Evolutionary conservation across 2,888 invertebrate species (phyloP).

Genomic region (Nezara viridula): DNA sequence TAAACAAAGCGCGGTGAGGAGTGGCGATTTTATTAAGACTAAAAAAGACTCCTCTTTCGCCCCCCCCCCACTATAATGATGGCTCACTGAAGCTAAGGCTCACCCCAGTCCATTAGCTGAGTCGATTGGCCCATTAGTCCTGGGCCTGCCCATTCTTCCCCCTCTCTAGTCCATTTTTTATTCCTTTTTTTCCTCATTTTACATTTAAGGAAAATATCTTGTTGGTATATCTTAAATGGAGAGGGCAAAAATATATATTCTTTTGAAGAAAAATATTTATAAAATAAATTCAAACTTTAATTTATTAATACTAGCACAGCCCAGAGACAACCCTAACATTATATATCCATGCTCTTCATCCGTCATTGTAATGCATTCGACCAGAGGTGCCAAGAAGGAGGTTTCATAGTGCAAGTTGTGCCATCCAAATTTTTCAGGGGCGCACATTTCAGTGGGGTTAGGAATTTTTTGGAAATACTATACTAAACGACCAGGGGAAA

Average conservation of each 20-base stretch:
- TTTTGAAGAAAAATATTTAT: too few relatives aligned
- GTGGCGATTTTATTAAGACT: slow-evolving; percentile 2
- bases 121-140: slow-evolving; percentile 16
- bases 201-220: background rate
- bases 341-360: too few relatives aligned
- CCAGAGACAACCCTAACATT: too few relatives aligned
- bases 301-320: too few relatives aligned
- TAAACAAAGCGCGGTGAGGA: background rate
- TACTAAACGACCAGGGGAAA: too few relatives aligned
- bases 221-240: background rate
- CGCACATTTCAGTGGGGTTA: too few relatives aligned
- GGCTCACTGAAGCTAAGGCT: background rate
- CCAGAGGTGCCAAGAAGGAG: too few relatives aligned
- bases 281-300: too few relatives aligned
- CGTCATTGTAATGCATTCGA: too few relatives aligned
- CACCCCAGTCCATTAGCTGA: background rate
- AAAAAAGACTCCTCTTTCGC: background rate
- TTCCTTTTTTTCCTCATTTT: background rate
- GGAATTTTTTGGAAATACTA: too few relatives aligned
- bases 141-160: background rate
- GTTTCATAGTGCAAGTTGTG: too few relatives aligned
- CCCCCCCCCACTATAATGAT: background rate
- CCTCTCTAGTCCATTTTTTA: background rate
- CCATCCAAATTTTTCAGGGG: too few relatives aligned
- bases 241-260: background rate